Percentiles rank a stretch among this genome's conserved stretches.
Evolutionary conservation across 2,888 invertebrate genomes (phyloP).

Genomic region (Choreutis nemorana): DNA sequence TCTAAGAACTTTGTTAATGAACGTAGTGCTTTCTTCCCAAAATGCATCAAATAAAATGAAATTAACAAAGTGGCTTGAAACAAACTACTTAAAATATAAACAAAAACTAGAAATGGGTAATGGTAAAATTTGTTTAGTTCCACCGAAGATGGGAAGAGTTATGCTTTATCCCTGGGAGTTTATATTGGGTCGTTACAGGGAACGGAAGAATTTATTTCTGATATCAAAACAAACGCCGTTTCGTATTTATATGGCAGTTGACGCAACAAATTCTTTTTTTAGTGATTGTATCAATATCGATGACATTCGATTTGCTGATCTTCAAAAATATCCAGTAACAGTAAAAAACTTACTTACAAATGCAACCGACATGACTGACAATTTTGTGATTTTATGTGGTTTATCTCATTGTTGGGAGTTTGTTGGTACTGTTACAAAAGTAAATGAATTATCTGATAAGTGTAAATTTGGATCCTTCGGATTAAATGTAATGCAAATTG

Average conservation of each 20-base stretch:
- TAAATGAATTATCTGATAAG: constrained; percentile 14
- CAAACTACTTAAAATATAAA: constrained; percentile 39
- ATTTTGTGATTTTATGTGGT: constrained; percentile 50
- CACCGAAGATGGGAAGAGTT: constrained; percentile 33
- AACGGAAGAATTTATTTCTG: constrained; percentile 40
- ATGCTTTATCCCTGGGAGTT: constrained; percentile 42
- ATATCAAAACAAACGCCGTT: constrained; percentile 31
- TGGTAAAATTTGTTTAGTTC: constrained; percentile 24
- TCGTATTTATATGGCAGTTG: constrained; percentile 43
- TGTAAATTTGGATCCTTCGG: too few relatives aligned
- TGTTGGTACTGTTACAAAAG: constrained; percentile 40
- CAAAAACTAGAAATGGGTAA: constrained; percentile 22
- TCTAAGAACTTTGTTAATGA: neutral
- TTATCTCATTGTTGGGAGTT: constrained; percentile 47
- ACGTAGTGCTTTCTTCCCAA: constrained; percentile 7
- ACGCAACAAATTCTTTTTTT: constrained; percentile 27
- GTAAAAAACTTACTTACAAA: constrained; percentile 44
- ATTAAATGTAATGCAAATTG: too few relatives aligned
- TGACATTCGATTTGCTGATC: constrained; percentile 33
- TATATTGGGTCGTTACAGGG: constrained; percentile 39
- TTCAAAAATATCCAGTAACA: constrained; percentile 38
- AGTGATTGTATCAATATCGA: constrained; percentile 39
- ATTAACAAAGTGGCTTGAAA: constrained; percentile 40
- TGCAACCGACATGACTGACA: constrained; percentile 32
- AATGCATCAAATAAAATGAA: constrained; percentile 21